Conservation (phyloP, 2,113 vertebrate species). For the Nannobrachium achirus region DNA sequence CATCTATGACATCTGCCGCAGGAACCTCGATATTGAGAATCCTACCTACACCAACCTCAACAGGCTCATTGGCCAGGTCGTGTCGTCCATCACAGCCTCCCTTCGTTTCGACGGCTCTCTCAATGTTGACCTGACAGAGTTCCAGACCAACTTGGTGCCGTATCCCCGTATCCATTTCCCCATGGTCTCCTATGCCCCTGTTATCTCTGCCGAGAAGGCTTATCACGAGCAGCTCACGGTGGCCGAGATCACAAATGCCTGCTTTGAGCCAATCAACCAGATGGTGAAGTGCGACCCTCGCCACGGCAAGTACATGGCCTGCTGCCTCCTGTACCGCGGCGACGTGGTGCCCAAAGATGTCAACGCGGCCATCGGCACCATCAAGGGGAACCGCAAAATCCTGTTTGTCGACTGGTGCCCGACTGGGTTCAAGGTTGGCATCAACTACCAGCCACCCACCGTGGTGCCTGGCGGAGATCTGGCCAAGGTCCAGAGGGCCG, state of each 20-base stretch:
- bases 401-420: slow-evolving; percentile 84
- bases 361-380: slow-evolving; percentile 73
- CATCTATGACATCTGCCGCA: slow-evolving; percentile 63
- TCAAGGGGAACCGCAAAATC: slow-evolving; percentile 81
- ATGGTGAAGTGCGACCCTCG: no score
- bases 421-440: slow-evolving; percentile 45
- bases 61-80: no score
- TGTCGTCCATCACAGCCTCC: no score
- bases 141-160: slow-evolving; percentile 78
- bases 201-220: slow-evolving; percentile 66
- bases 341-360: slow-evolving; percentile 76
- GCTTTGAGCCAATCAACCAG: no score
- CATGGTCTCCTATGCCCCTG: slow-evolving; percentile 79
- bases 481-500: slow-evolving; percentile 78
- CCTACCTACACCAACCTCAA: no score
- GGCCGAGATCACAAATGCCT: no score
- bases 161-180: slow-evolving; percentile 84
- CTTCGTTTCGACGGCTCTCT: no score
- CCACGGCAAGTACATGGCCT: slow-evolving; percentile 49
- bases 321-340: slow-evolving; percentile 73
- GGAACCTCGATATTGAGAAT: no score
- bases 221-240: no score
- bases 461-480: slow-evolving; percentile 79
- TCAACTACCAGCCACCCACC: slow-evolving; percentile 79
- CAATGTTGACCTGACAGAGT: slow-evolving; percentile 59